Conservation (phyloP, 1,140 invertebrate species). For the Antheraea mylitta region DNA sequence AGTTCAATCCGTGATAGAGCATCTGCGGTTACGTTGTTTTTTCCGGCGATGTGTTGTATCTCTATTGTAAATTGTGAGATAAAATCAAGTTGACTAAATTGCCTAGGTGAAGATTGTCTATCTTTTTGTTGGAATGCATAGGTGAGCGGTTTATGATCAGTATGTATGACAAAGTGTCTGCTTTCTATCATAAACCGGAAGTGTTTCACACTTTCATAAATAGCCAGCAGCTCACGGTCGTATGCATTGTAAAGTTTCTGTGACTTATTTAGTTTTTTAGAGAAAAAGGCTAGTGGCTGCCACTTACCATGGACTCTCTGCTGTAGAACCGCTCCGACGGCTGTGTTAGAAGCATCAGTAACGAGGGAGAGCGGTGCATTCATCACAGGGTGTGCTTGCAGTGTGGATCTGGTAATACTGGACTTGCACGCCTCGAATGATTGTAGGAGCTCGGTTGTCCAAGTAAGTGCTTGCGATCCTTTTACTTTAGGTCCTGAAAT, state of each 20-base stretch:
- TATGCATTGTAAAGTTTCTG: conserved; percentile 25
- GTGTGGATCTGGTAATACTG: too few species aligned
- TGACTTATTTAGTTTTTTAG: conserved; percentile 17
- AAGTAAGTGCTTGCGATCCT: too few species aligned
- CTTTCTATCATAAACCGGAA: conserved; percentile 22
- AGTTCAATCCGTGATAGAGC: conserved; percentile 11
- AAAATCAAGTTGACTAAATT: conserved; percentile 48
- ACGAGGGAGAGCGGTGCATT: conserved; percentile 5
- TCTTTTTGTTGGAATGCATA: conserved; percentile 2
- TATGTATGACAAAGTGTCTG: neutral
- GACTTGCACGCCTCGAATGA: too few species aligned
- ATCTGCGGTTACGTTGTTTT: conserved; percentile 47
- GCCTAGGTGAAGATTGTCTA: conserved; percentile 33
- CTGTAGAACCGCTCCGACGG: conserved; percentile 53
- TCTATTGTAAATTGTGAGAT: conserved; percentile 33
- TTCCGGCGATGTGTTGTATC: conserved; percentile 38
- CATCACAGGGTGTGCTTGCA: neutral
- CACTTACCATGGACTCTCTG: conserved; percentile 32
- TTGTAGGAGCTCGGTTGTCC: too few species aligned
- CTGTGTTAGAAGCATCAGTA: conserved; percentile 49
- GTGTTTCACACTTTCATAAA: conserved; percentile 25
- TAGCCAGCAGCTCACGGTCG: conserved; percentile 27
- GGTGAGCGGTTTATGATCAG: conserved; percentile 3
- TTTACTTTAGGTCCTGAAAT: too few species aligned
- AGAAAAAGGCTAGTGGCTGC: conserved; percentile 30